Base-by-base conservation (phyloP, 2,113 vertebrate genomes). In the Himantopus leucocephalus region DNA sequence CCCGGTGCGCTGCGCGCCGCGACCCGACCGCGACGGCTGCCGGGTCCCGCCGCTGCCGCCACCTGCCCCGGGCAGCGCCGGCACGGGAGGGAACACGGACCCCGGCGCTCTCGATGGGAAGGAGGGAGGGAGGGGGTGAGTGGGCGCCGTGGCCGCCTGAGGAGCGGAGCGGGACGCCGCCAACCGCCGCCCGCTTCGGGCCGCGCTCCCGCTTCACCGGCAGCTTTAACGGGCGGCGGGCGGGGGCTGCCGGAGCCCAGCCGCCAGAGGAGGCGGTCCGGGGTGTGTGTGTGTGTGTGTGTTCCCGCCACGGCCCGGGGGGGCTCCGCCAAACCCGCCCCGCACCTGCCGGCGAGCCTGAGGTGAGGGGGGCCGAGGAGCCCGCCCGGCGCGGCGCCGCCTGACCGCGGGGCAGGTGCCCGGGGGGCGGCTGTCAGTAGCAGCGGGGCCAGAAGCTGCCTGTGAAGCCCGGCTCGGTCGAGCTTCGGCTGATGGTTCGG, bases 1-100 rank as follows among this genome's bases (percentile, higher is more conserved):
- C 78, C 88, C 47, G 84, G 76, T 94, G 90, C 94, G 85, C 90
- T 87, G 91, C 82, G 89, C 43, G 83, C 92, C 53, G 10, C 74
- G 47, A 64, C 76, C 74, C 14, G 30, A 10, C 4, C 26, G 41
- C 8, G 6, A 14, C 47, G 77, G 47, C 2, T 20, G 66, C 47
- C 12, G 34, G 14, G 29, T 15, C 50, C 27, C 9, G 16, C 26
- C 6, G 48, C 21, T 13, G 29, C 15, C 4, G 35, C 30, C 29
- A 81, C 39, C 48, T 71, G 68, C 52, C 52, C 60, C 29, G 79
- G 18, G 29, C 56, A 9, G 71, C n/a, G 35, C 43, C 24, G 71
- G 5, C 53, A 4, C 48, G 16, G 52, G 4, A 50, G 17, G 14
- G 32, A 15, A 32, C n/a, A 12, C 47, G 35, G 35, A n/a, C 56